Percentiles rank a stretch among this genome's conserved stretches.
phyloP scores from a whole-genome alignment of 2,797 vertebrate species.

The Holocentrus rufus region DNA sequence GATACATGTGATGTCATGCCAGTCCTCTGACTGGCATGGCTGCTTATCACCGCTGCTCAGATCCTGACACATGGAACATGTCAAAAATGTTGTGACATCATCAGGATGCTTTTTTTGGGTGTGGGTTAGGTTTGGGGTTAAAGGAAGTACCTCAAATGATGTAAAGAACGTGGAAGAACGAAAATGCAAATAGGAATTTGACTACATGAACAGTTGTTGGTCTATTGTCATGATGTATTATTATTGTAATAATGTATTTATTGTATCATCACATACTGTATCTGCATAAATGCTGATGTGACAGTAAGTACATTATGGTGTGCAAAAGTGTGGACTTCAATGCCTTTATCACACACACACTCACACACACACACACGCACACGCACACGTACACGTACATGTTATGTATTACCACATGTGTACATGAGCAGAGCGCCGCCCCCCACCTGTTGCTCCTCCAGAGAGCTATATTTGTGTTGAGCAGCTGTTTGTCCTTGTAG shows the following conservation, averaged over 20 bases:
- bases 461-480: constrained; percentile 59
- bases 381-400: constrained; percentile 14
- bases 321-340: not conserved
- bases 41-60: constrained; percentile 13
- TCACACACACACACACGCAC: constrained; percentile 2
- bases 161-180: not conserved
- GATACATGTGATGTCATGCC: constrained; percentile 44
- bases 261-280: too few relatives aligned
- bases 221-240: not conserved
- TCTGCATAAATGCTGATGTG: not conserved
- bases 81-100: constrained; percentile 37
- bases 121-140: not conserved
- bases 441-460: constrained; percentile 66
- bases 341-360: not conserved
- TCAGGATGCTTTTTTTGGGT: constrained; percentile 11
- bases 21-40: constrained; percentile 1
- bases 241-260: not conserved
- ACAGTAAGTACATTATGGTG: not conserved
- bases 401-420: constrained; percentile 50
- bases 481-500: constrained; percentile 64
- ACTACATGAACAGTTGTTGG: too few relatives aligned
- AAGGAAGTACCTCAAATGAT: not conserved
- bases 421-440: constrained; percentile 24
- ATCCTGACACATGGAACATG: too few relatives aligned
- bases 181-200: not conserved